Conservation (phyloP, 2,888 invertebrate genomes). For the Desoria tigrina region DNA sequence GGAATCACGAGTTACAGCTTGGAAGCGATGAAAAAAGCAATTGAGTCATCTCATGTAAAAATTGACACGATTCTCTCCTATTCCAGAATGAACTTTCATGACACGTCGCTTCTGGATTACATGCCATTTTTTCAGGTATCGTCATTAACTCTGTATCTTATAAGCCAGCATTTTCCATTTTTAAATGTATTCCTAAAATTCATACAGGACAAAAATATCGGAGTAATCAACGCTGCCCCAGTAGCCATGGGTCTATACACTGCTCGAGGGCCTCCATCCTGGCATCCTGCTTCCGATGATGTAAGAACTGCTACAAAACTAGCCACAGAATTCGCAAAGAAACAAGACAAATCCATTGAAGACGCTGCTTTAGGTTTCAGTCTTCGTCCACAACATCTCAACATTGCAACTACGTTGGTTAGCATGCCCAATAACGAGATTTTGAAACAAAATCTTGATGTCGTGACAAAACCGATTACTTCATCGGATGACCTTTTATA, state of each 20-base stretch:
- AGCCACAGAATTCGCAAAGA: constrained; percentile 59
- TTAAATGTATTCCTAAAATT: constrained; percentile 18
- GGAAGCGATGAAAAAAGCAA: constrained; percentile 70
- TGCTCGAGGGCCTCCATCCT: constrained; percentile 70
- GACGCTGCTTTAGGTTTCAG: constrained; percentile 43
- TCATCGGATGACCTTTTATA: constrained; percentile 67
- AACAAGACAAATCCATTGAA: constrained; percentile 48
- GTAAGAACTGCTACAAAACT: constrained; percentile 65
- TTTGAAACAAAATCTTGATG: constrained; percentile 67
- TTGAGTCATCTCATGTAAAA: constrained; percentile 65
- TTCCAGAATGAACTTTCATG: constrained; percentile 75
- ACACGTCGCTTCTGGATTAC: constrained; percentile 73
- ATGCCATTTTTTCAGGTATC: constrained; percentile 73
- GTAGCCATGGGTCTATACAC: constrained; percentile 81
- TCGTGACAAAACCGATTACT: constrained; percentile 66
- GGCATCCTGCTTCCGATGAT: constrained; percentile 76
- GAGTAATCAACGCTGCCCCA: constrained; percentile 79
- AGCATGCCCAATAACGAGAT: constrained; percentile 72
- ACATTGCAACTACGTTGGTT: constrained; percentile 70
- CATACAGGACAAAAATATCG: constrained; percentile 63
- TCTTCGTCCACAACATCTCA: constrained; percentile 54
- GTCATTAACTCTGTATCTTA: no score
- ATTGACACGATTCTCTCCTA: constrained; percentile 77
- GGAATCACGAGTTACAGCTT: constrained; percentile 87
- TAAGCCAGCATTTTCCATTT: no score